A percentile compares a stretch with the other conserved stretches of the same genome.
These are phyloP conservation scores for Xylocopa sonorina DNA, from an alignment of 1,140 invertebrate genomes.

Conservation along the genomic window DNA sequence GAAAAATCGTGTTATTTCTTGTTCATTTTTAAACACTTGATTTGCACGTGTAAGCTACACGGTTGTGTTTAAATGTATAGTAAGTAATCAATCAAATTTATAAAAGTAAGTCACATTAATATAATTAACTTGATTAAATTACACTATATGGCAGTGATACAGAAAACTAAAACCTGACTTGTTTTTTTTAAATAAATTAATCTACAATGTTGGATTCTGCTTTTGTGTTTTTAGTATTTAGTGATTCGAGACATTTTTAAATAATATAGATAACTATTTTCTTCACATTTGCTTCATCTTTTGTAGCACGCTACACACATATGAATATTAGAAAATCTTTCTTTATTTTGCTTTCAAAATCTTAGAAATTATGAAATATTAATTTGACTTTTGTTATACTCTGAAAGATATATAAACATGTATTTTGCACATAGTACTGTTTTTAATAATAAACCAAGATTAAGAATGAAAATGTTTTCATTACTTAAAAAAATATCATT, in stretches of 20 bases:
- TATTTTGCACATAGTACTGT: background rate
- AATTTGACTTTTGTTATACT: background rate
- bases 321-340: slow-evolving; percentile 12
- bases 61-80: slow-evolving; percentile 21
- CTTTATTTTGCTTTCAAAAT: slow-evolving; percentile 14
- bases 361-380: background rate
- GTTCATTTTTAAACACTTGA: slow-evolving; percentile 18
- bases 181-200: slow-evolving; percentile 19
- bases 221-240: background rate
- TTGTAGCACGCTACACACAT: background rate
- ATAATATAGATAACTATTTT: slow-evolving; percentile 16
- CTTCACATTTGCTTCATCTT: background rate
- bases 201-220: slow-evolving; percentile 9
- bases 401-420: background rate
- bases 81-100: slow-evolving; percentile 17
- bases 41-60: background rate
- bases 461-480: slow-evolving; percentile 9
- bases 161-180: slow-evolving; percentile 34
- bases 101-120: slow-evolving; percentile 19
- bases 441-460: background rate
- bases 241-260: background rate
- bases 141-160: slow-evolving; percentile 53
- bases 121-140: slow-evolving; percentile 43
- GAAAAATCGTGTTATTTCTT: slow-evolving; percentile 16
- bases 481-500: background rate